These are phyloP conservation scores for Drosophila albomicans DNA, from an alignment of 1,140 invertebrate genomes.

Conservation along the genomic window DNA sequence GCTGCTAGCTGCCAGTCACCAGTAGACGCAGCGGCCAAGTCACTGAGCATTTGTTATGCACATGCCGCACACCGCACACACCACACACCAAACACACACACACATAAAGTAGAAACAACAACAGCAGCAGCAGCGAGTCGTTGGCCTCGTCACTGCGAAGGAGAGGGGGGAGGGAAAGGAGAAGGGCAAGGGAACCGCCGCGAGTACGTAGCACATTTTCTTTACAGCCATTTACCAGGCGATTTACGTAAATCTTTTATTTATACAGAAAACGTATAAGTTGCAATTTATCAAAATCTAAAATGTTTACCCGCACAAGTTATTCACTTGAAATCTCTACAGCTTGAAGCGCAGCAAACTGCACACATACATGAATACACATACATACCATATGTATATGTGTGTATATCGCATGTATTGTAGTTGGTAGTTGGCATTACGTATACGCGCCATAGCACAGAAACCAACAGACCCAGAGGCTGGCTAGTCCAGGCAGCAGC, in stretches of 20 bases:
- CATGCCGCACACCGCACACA: slow-evolving; percentile 55
- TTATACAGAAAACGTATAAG: slow-evolving; percentile 83
- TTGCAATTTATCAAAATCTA: slow-evolving; percentile 84
- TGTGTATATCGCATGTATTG: slow-evolving; percentile 40
- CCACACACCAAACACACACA: slow-evolving; percentile 32
- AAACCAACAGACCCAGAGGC: slow-evolving; percentile 58
- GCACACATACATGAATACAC: slow-evolving; percentile 1
- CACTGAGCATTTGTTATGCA: slow-evolving; percentile 79
- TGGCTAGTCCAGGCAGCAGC: slow-evolving; percentile 62
- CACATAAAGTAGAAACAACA: slow-evolving; percentile 15
- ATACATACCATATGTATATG: slow-evolving; percentile 23
- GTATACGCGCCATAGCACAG: slow-evolving; percentile 70
- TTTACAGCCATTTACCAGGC: slow-evolving; percentile 83
- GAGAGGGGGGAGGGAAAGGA: not conserved
- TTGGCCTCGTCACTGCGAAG: slow-evolving; percentile 22
- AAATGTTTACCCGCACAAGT: slow-evolving; percentile 83
- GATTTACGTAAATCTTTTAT: slow-evolving; percentile 84
- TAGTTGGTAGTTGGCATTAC: slow-evolving; percentile 59
- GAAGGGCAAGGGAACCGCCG: slow-evolving; percentile 6
- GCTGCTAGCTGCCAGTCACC: not conserved
- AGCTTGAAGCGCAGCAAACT: slow-evolving; percentile 41
- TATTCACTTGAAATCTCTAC: slow-evolving; percentile 83
- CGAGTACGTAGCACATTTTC: slow-evolving; percentile 65
- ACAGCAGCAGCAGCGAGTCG: slow-evolving; percentile 22
- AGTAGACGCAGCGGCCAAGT: slow-evolving; percentile 61